Conservation (phyloP, 2,888 invertebrate genomes). For the Ceramica pisi region DNA sequence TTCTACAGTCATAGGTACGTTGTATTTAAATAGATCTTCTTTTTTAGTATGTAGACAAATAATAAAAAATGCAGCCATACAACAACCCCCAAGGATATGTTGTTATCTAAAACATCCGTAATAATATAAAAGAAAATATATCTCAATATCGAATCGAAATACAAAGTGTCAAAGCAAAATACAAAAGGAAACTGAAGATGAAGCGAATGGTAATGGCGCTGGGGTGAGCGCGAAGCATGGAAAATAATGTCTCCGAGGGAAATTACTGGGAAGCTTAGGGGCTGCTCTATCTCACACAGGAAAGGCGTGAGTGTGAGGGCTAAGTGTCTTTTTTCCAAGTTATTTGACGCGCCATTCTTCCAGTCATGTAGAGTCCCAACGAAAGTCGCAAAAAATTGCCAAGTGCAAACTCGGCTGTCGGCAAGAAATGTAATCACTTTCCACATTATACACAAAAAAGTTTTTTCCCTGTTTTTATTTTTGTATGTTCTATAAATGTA, state of each 20-base stretch:
- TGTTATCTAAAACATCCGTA: slow-evolving; percentile 52
- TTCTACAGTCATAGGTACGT: not conserved
- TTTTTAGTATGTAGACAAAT: not conserved
- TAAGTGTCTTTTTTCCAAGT: slow-evolving; percentile 86
- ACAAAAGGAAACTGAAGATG: slow-evolving; percentile 70
- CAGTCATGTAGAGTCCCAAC: slow-evolving; percentile 67
- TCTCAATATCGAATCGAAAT: slow-evolving; percentile 66
- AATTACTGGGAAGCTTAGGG: slow-evolving; percentile 79
- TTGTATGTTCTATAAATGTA: slow-evolving; percentile 32
- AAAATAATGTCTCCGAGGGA: slow-evolving; percentile 82
- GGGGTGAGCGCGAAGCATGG: slow-evolving; percentile 78
- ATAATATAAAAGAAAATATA: slow-evolving; percentile 60
- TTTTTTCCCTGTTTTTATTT: slow-evolving; percentile 51
- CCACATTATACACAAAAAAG: slow-evolving; percentile 64
- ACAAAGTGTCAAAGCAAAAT: slow-evolving; percentile 70
- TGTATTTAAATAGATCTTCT: not conserved
- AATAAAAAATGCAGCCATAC: slow-evolving; percentile 18
- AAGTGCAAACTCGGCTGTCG: slow-evolving; percentile 64
- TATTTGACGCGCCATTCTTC: slow-evolving; percentile 81
- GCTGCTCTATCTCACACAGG: slow-evolving; percentile 72
- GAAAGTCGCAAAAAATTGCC: slow-evolving; percentile 76
- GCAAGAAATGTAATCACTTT: slow-evolving; percentile 75
- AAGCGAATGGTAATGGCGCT: slow-evolving; percentile 70
- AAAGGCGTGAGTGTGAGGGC: slow-evolving; percentile 79
- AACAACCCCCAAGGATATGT: slow-evolving; percentile 7